Percentiles rank a stretch among this genome's conserved stretches.
These are phyloP conservation scores for Limnephilus rhombicus DNA, from an alignment of 2,888 invertebrate species.

Conservation along the genomic window DNA sequence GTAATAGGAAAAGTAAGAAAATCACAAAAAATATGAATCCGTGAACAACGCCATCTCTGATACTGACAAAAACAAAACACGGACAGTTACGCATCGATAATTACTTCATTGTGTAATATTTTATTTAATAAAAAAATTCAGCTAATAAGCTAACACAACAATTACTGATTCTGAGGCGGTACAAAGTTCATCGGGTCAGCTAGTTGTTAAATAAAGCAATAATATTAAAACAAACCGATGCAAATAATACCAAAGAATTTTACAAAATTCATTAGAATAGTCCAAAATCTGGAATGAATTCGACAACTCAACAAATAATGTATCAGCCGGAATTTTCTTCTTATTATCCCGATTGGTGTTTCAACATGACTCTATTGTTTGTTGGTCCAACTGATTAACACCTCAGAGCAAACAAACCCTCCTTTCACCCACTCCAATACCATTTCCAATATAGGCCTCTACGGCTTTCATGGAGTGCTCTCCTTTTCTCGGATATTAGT, in stretches of 20 bases:
- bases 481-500: neutral
- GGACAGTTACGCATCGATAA: no score
- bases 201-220: no score
- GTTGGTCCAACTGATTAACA: conserved; percentile 26
- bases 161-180: no score
- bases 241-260: neutral
- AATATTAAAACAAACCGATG: no score
- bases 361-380: neutral
- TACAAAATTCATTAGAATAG: neutral
- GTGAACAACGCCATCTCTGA: no score
- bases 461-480: neutral
- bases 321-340: neutral
- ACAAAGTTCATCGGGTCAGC: no score
- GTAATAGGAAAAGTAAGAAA: no score
- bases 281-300: neutral
- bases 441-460: neutral
- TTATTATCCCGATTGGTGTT: neutral
- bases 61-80: no score
- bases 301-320: neutral
- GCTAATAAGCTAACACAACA: no score
- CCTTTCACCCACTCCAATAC: neutral
- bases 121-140: no score
- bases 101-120: no score
- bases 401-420: neutral
- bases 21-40: no score